phyloP scores from a whole-genome alignment of 2,113 vertebrate genomes.

The Eidolon helvum region DNA sequence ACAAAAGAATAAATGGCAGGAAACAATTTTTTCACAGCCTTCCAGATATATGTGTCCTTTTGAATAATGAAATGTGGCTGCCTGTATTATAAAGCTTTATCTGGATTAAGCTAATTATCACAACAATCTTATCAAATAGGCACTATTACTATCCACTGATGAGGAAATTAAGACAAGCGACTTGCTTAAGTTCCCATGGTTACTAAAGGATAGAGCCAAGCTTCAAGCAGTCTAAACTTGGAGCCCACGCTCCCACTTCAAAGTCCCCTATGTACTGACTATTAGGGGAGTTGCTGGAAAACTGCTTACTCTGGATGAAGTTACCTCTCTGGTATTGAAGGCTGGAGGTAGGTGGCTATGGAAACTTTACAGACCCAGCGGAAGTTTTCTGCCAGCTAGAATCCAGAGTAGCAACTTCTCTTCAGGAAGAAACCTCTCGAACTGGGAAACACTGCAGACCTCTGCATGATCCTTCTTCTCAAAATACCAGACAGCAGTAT shows the following conservation, averaged over 20 bases:
- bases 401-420: neutral
- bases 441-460: neutral
- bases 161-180: neutral
- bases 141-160: neutral
- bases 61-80: neutral
- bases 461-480: neutral
- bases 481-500: neutral
- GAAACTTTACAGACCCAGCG: neutral
- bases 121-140: neutral
- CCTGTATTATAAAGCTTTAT: neutral
- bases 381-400: neutral
- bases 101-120: neutral
- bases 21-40: neutral
- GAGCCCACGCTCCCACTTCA: neutral
- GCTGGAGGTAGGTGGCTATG: neutral
- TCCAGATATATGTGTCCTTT: neutral
- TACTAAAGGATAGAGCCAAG: neutral
- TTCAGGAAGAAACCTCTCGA: neutral
- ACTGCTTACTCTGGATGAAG: neutral
- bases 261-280: neutral
- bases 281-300: neutral
- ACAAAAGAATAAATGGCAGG: neutral
- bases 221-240: neutral
- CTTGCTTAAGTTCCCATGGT: neutral
- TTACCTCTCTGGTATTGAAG: neutral